Conservation (phyloP, 2,113 vertebrate species). For the Cisticola juncidis region DNA sequence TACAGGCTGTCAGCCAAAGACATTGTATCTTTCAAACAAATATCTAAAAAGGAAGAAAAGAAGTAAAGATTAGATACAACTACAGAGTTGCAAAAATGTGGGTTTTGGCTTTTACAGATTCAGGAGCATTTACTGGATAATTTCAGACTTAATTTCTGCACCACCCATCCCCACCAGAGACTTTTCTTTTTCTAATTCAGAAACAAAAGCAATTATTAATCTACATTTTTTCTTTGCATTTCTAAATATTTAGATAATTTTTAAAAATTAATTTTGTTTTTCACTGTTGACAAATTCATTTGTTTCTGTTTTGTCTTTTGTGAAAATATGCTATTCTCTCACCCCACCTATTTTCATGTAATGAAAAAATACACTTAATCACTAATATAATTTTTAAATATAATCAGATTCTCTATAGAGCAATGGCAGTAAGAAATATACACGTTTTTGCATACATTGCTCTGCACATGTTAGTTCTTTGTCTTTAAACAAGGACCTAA, state of each 20-base stretch:
- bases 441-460: background rate
- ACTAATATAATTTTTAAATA: background rate
- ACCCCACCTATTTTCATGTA: background rate
- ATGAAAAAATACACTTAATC: background rate
- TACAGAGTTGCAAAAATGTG: background rate
- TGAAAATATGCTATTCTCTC: background rate
- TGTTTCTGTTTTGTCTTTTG: background rate
- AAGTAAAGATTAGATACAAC: background rate
- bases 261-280: background rate
- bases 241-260: background rate
- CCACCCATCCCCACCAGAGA: rapidly evolving
- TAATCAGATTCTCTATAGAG: background rate
- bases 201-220: background rate
- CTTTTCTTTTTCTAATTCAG: background rate
- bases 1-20: constrained; percentile 91
- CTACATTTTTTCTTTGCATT: background rate
- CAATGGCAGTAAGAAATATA: background rate
- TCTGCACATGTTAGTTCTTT: background rate
- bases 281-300: background rate
- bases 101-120: background rate
- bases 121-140: background rate
- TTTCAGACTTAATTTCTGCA: background rate
- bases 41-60: constrained; percentile 78
- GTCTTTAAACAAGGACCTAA: background rate
- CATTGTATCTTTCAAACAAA: constrained; percentile 95